Evolutionary conservation across 2,888 invertebrate genomes (phyloP).

Genomic region (Caenorhabditis angaria): DNA sequence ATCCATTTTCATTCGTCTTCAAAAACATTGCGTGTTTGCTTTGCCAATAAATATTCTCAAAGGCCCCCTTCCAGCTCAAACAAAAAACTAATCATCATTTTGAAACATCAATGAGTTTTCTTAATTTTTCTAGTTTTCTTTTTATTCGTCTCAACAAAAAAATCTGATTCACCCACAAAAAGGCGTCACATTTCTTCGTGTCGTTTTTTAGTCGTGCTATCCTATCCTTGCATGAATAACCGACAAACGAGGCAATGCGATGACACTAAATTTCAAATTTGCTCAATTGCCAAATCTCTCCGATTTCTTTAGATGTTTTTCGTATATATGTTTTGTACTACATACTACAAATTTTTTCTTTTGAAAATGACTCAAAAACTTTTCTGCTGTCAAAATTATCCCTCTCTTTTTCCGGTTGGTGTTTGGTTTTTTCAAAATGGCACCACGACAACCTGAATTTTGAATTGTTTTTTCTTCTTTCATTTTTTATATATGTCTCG

Average conservation of each 20-base stretch:
- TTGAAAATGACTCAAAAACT: not conserved
- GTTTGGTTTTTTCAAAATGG: not conserved
- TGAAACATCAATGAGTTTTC: too few relatives aligned
- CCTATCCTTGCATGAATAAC: not conserved
- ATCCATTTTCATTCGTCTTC: too few relatives aligned
- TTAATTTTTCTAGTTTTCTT: too few relatives aligned
- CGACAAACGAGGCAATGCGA: not conserved
- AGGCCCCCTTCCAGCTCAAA: too few relatives aligned
- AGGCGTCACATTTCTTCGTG: not conserved
- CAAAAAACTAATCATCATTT: too few relatives aligned
- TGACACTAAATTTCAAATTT: not conserved
- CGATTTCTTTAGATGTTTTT: not conserved
- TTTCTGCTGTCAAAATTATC: not conserved
- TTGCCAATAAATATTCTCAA: too few relatives aligned
- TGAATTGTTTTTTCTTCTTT: not conserved
- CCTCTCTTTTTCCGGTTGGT: not conserved
- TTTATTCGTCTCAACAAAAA: too few relatives aligned
- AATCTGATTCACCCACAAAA: not conserved
- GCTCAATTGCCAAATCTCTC: not conserved
- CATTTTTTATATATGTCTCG: conserved; percentile 5
- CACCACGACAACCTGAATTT: not conserved
- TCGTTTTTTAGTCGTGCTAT: not conserved
- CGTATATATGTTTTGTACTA: not conserved
- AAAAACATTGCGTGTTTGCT: too few relatives aligned
- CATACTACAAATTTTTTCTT: not conserved